Evolutionary conservation across 2,888 invertebrate genomes (phyloP).

Genomic region (Mesoligia furuncula): DNA sequence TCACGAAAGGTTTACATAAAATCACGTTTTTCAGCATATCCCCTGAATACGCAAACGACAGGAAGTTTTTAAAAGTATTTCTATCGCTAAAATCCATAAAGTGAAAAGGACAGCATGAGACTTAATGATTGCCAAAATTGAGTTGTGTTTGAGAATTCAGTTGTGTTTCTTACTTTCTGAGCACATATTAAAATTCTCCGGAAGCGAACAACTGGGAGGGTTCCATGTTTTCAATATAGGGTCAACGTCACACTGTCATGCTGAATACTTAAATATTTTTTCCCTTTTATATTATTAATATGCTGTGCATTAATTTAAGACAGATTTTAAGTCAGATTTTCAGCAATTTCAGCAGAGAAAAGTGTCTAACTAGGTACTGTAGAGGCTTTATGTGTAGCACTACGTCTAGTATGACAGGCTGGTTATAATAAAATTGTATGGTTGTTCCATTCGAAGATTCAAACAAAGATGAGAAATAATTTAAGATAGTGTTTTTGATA

Average conservation of each 20-base stretch:
- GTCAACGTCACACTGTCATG: not conserved
- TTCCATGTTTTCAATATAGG: not conserved
- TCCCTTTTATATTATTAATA: not conserved
- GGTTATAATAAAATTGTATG: too few species aligned
- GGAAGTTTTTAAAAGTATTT: not conserved
- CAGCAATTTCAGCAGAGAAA: not conserved
- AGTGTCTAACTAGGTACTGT: not conserved
- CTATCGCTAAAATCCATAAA: not conserved
- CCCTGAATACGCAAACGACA: not conserved
- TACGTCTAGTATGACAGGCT: too few species aligned
- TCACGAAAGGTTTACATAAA: constrained; percentile 2
- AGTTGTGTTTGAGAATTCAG: not conserved
- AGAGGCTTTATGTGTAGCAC: too few species aligned
- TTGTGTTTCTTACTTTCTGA: not conserved
- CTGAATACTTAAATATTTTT: constrained; percentile 16
- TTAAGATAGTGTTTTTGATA: too few species aligned
- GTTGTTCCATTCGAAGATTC: too few species aligned
- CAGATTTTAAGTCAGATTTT: not conserved
- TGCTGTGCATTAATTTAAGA: constrained; percentile 13
- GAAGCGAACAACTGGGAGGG: not conserved
- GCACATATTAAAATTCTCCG: constrained; percentile 9
- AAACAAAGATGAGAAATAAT: too few species aligned
- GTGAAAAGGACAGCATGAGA: not conserved
- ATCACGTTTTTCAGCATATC: not conserved
- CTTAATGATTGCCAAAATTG: not conserved